Percentiles rank a stretch among this genome's conserved stretches.
These are phyloP conservation scores for Cladopsammia gracilis DNA, from an alignment of 64 coral and sea anemone species.

Conservation along the genomic window DNA sequence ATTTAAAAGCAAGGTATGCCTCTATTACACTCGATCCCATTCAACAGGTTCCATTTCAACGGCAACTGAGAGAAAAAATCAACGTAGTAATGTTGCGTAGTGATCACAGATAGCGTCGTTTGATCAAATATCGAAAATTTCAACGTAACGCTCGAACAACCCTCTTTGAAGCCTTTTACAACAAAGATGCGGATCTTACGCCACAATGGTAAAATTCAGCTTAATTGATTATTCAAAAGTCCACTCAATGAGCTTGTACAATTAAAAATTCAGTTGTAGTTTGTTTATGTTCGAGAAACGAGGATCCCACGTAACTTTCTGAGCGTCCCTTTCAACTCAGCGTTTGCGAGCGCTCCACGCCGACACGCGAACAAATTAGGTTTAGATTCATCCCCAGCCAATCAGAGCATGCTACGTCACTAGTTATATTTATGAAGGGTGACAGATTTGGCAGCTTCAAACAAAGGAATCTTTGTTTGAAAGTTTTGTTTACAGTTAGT, in stretches of 20 bases:
- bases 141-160: background rate
- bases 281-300: slow-evolving; percentile 6
- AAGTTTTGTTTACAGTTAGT: slow-evolving; percentile 31
- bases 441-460: slow-evolving; percentile 14
- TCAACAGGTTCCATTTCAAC: background rate
- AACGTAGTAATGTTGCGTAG: slow-evolving; percentile 51
- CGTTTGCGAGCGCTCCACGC: slow-evolving; percentile 34
- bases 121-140: slow-evolving; percentile 5
- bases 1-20: background rate
- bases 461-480: slow-evolving; percentile 32
- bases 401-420: slow-evolving; percentile 3
- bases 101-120: slow-evolving; percentile 36
- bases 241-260: background rate
- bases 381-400: slow-evolving; percentile 5
- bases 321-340: slow-evolving; percentile 28
- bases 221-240: background rate
- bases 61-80: background rate
- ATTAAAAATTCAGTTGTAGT: slow-evolving; percentile 6
- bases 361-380: slow-evolving; percentile 60
- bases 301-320: background rate
- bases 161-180: background rate
- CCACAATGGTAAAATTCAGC: background rate
- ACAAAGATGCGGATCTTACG: background rate
- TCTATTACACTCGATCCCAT: background rate
- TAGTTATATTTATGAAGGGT: slow-evolving; percentile 17